Conservation (phyloP, 2,797 vertebrate species). For the Takifugu ocellatus region DNA sequence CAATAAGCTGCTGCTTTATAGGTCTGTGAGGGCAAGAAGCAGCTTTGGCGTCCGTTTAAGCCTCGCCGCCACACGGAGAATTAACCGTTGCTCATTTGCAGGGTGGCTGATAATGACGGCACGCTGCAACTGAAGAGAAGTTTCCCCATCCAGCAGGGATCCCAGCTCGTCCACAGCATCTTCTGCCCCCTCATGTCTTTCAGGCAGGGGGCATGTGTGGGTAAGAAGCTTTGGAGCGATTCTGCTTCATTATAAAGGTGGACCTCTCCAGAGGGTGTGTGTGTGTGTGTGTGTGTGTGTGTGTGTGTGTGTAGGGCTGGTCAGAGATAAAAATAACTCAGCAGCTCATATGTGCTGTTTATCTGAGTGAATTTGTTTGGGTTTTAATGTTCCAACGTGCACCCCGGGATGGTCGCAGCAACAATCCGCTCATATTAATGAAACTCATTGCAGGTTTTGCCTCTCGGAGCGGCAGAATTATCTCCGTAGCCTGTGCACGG, state of each 20-base stretch:
- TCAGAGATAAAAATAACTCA: too few species aligned
- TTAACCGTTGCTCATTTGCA: slow-evolving; percentile 40
- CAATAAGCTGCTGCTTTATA: slow-evolving; percentile 90
- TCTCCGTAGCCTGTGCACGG: too few species aligned
- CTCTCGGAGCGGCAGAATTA: slow-evolving; percentile 7
- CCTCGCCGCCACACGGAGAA: neutral
- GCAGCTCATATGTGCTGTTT: too few species aligned
- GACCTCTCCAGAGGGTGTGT: too few species aligned
- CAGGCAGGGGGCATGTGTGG: slow-evolving; percentile 92
- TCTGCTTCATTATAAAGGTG: too few species aligned
- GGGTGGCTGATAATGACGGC: slow-evolving; percentile 91
- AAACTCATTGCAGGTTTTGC: slow-evolving; percentile 3
- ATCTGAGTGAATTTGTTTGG: too few species aligned
- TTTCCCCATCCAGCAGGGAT: slow-evolving; percentile 88
- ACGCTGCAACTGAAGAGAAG: slow-evolving; percentile 89
- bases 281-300: too few species aligned
- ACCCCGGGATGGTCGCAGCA: too few species aligned
- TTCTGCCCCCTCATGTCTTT: slow-evolving; percentile 98
- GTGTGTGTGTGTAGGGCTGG: too few species aligned
- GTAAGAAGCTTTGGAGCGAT: slow-evolving; percentile 67
- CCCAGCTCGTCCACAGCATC: slow-evolving; percentile 87
- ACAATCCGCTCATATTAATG: too few species aligned
- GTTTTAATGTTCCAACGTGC: too few species aligned
- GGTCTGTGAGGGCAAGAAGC: slow-evolving; percentile 60
- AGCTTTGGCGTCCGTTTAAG: too few species aligned